Percentiles rank a stretch among this genome's conserved stretches.
Evolutionary conservation across 2,888 invertebrate genomes (phyloP).

Genomic region (Drosophila testacea): DNA sequence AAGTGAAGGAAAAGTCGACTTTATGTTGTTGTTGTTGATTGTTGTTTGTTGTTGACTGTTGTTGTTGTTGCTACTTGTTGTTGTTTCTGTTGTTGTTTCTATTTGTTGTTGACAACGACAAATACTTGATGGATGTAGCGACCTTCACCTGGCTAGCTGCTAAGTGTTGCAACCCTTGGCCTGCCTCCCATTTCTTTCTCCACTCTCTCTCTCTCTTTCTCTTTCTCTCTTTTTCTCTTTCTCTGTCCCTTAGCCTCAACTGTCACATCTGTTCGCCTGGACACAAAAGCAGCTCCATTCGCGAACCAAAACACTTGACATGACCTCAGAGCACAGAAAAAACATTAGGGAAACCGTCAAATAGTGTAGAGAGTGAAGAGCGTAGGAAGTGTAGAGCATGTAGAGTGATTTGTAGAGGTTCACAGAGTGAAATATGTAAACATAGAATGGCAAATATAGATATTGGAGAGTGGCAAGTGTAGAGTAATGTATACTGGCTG

Average conservation of each 20-base stretch:
- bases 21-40: constrained; percentile 2
- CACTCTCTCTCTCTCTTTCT: background rate
- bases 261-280: constrained; percentile 2
- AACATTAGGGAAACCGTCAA: background rate
- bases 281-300: constrained; percentile 15
- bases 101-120: constrained; percentile 43
- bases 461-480: too few relatives aligned
- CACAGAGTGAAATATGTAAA: background rate
- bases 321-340: constrained; percentile 6
- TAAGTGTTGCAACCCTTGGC: constrained; percentile 13
- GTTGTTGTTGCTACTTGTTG: background rate
- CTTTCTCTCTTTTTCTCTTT: background rate
- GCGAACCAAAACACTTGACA: constrained; percentile 18
- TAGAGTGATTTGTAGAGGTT: background rate
- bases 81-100: constrained; percentile 21
- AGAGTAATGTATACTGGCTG: too few relatives aligned
- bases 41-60: constrained; percentile 9
- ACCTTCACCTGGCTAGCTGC: constrained; percentile 55
- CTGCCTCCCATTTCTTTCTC: background rate
- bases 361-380: constrained; percentile 14
- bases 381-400: background rate
- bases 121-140: constrained; percentile 53
- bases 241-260: background rate
- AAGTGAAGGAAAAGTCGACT: constrained; percentile 16
- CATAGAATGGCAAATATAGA: too few relatives aligned